A percentile compares a stretch with the other conserved stretches of the same genome.
Conservation (phyloP, 2,888 invertebrate genomes). For the Ashinkailepas kermadecensis region DNA sequence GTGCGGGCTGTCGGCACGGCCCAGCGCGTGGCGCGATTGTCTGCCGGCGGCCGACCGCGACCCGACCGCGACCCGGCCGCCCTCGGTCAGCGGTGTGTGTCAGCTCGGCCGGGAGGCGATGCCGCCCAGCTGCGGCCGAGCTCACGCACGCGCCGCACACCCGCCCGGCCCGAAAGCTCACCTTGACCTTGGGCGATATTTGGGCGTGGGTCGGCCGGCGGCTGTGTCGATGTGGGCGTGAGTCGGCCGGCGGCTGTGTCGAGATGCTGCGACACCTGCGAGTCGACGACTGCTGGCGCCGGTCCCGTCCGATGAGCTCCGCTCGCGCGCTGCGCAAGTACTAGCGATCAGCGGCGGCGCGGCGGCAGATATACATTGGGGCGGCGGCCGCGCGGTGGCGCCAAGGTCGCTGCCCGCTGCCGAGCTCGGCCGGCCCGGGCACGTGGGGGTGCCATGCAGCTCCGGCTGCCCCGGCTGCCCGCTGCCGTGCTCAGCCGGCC, state of each 20-base stretch:
- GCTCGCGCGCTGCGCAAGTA: not conserved
- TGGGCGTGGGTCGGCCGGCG: too few species aligned
- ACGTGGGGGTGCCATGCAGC: constrained; percentile 34
- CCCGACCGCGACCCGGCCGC: not conserved
- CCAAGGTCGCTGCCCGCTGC: constrained; percentile 36
- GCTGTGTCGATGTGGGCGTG: not conserved
- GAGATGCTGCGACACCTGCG: not conserved
- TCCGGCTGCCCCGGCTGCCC: too few species aligned
- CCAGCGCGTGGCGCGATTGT: not conserved
- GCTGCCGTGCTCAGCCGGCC: too few species aligned
- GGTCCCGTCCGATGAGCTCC: not conserved
- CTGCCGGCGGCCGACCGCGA: not conserved
- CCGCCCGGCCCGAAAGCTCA: not conserved
- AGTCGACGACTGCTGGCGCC: too few species aligned
- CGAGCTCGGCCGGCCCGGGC: constrained; percentile 48
- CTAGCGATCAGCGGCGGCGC: not conserved
- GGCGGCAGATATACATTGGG: constrained; percentile 34
- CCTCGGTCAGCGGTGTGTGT: not conserved
- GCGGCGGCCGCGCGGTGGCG: constrained; percentile 18
- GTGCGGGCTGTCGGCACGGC: not conserved
- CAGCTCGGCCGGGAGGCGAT: not conserved
- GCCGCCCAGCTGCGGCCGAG: not conserved
- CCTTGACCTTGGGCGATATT: not conserved
- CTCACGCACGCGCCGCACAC: not conserved
- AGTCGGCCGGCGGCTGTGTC: too few species aligned